Percentiles rank a stretch among this genome's conserved stretches.
phyloP scores from a whole-genome alignment of 2,113 vertebrate genomes.

The Crypturellus undulatus region DNA sequence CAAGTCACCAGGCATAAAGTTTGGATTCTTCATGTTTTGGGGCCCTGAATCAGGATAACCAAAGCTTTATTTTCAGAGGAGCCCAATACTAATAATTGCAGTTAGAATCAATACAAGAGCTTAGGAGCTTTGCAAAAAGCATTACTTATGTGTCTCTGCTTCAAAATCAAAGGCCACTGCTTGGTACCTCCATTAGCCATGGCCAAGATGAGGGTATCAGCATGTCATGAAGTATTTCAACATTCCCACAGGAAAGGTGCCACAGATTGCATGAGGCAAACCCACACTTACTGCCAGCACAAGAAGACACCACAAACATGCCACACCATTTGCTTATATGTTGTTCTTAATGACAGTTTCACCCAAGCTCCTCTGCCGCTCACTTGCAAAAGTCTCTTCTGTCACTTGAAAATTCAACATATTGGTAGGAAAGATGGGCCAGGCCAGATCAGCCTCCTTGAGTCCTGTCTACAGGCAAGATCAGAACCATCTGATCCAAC shows the following conservation, averaged over 20 bases:
- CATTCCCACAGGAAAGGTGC: neutral
- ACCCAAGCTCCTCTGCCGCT: neutral
- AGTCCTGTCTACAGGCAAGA: neutral
- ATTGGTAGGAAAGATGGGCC: neutral
- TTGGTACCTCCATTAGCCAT: neutral
- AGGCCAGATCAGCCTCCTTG: neutral
- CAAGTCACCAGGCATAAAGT: neutral
- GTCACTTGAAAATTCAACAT: neutral
- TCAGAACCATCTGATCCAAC: fast-evolving
- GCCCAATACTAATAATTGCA: neutral
- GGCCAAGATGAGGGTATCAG: fast-evolving
- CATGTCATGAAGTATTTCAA: neutral
- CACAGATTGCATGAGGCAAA: neutral
- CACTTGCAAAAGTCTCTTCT: neutral
- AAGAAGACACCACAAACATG: fast-evolving
- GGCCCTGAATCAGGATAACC: no score
- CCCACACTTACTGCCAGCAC: neutral
- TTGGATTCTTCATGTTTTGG: no score
- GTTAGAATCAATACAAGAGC: neutral
- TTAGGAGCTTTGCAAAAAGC: neutral
- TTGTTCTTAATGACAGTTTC: neutral
- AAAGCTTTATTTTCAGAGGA: no score
- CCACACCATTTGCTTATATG: fast-evolving
- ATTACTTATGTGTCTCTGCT: neutral
- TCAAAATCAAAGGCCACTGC: neutral